A percentile compares a stretch with the other conserved stretches of the same genome.
Conservation (phyloP, 2,113 vertebrate genomes). For the Malurus cyaneus region DNA sequence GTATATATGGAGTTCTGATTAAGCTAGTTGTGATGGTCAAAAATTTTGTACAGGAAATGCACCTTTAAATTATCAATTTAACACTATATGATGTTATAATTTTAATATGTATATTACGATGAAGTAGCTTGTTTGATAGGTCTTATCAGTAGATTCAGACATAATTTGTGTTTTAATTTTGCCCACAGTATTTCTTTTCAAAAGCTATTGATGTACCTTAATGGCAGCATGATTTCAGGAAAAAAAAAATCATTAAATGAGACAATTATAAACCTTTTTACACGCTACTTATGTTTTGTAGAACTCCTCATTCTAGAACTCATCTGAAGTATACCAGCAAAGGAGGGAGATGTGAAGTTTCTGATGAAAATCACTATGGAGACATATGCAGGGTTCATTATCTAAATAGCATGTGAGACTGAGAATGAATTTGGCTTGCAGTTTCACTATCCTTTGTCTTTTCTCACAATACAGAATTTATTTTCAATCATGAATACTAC, state of each 20-base stretch:
- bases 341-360: background rate
- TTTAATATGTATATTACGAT: background rate
- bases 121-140: background rate
- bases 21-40: background rate
- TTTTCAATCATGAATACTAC: background rate
- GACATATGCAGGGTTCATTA: constrained; percentile 21
- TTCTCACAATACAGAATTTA: background rate
- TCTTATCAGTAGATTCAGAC: background rate
- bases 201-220: background rate
- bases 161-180: background rate
- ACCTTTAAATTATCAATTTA: background rate
- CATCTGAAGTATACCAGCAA: background rate
- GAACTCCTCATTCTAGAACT: background rate
- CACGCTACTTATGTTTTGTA: background rate
- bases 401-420: background rate
- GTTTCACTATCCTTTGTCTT: background rate
- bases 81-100: background rate
- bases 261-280: background rate
- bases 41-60: background rate
- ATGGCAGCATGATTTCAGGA: background rate
- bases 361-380: background rate
- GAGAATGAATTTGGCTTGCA: background rate
- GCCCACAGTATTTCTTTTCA: background rate
- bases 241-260: background rate
- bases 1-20: background rate